Percentiles rank a stretch among this genome's conserved stretches.
Evolutionary conservation across 2,113 vertebrate species (phyloP).

Genomic region (Burhinus bistriatus): DNA sequence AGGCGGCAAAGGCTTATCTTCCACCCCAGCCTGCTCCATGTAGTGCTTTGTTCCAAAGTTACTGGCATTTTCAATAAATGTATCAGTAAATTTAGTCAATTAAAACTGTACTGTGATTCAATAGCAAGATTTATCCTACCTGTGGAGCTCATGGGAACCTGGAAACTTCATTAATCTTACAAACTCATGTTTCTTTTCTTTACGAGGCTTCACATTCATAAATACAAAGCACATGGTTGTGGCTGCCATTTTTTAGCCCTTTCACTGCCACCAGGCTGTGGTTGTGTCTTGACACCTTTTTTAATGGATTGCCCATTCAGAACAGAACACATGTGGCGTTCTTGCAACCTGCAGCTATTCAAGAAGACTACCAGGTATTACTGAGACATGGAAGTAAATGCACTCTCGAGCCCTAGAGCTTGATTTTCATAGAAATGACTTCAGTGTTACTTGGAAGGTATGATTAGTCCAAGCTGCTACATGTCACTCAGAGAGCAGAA

Average conservation of each 20-base stretch:
- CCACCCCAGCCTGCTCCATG: background rate
- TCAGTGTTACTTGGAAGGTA: background rate
- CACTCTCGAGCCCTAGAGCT: rapidly evolving
- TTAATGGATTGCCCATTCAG: background rate
- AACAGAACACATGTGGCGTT: rapidly evolving
- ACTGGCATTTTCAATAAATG: background rate
- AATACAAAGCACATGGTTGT: background rate
- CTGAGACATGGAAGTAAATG: background rate
- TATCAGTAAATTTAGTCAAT: background rate
- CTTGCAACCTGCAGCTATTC: background rate
- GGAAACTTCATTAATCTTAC: background rate
- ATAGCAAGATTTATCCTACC: background rate
- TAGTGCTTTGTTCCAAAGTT: background rate
- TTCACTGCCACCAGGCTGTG: background rate
- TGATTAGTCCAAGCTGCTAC: background rate
- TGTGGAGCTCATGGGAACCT: background rate
- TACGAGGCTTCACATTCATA: background rate
- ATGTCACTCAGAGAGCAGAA: background rate
- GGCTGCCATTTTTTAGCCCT: background rate
- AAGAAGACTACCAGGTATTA: too few relatives aligned
- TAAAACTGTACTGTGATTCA: conserved; percentile 3
- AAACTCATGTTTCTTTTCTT: background rate
- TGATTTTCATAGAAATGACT: background rate
- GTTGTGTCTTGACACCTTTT: background rate
- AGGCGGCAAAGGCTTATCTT: background rate